These are phyloP conservation scores for Xiphophorus maculatus DNA, from an alignment of 2,113 vertebrate genomes.

Conservation along the genomic window DNA sequence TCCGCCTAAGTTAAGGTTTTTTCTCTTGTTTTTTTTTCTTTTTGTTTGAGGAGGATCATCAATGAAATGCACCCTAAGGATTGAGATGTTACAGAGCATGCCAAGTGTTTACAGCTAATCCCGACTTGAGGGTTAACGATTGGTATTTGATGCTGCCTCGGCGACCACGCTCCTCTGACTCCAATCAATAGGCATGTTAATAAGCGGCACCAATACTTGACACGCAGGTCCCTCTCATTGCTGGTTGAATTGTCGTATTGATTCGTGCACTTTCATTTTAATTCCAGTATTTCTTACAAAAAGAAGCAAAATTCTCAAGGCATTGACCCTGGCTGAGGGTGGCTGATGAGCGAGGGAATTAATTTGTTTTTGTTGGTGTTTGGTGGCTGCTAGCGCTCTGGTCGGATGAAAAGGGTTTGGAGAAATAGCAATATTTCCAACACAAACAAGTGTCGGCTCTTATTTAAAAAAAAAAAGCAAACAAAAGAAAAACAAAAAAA, in stretches of 20 bases:
- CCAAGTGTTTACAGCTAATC: conserved; percentile 65
- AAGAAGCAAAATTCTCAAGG: conserved; percentile 60
- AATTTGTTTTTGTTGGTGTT: conserved; percentile 51
- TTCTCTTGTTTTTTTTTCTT: background rate
- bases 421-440: conserved; percentile 9
- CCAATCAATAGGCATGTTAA: conserved; percentile 78
- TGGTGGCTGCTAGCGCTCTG: conserved; percentile 19
- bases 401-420: conserved; percentile 18
- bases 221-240: conserved; percentile 60
- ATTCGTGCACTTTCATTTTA: conserved; percentile 71
- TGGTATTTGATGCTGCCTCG: conserved; percentile 61
- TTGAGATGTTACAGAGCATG: conserved; percentile 56
- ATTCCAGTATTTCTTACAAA: conserved; percentile 69
- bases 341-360: conserved; percentile 50
- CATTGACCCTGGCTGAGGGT: conserved; percentile 57
- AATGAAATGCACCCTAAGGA: conserved; percentile 42
- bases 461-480: too few relatives aligned
- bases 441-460: background rate
- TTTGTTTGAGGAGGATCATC: conserved; percentile 1
- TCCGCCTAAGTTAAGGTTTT: background rate
- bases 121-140: conserved; percentile 66
- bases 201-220: conserved; percentile 71
- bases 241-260: conserved; percentile 71
- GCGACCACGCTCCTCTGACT: conserved; percentile 58
- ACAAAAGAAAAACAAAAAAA: background rate